Base-by-base conservation (phyloP, 2,888 invertebrate species). In the Cryptus viduatorius region DNA sequence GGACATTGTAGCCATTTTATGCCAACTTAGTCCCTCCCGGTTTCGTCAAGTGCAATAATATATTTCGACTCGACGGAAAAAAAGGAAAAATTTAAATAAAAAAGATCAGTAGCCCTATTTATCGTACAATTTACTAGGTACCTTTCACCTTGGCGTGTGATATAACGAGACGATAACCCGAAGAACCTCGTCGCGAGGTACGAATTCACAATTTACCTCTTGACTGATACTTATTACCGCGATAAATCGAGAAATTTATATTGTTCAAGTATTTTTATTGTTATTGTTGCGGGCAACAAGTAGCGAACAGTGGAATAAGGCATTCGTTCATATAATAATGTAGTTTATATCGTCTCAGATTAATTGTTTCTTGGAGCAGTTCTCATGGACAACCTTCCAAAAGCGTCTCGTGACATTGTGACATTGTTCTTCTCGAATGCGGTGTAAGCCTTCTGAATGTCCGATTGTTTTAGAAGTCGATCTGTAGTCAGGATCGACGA, bases 1-100 rank as follows among this genome's bases (percentile, higher is more conserved):
- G 29, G 69, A 77, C 68, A 73, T 77, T 80, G 48, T 69, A 37
- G 77, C 77, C 77, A 80, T 83, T 85, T 85, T 67, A 67, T 69
- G 83, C 72, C 77, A 79, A 50, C 79, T 53, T 82, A 46, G 76
- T 77, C 71, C 56, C 76, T 67, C 73, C 7, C 37, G 37, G 59
- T 71, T 72, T 82, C 77, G 67, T 78, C 69, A 31, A 78, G 77
- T 65, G 71, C 73, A 71, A 83, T 79, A 67, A 76, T 75, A 79
- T 71, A 71, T 76, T 79, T 72, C 29, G 48, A 76, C 69, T 56
- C 31, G 19, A 24, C 24, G 31, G 12, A 46, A 24, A 19, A 46
- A 12, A 16, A 75, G 68, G 69, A 77, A 73, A 73, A 24, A 24
- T 1, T 73, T 14, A 10, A 56, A 10, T 24, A 56, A 24, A 12